Conservation (phyloP, 1,140 invertebrate species). For the Trinorchestia longiramus region DNA sequence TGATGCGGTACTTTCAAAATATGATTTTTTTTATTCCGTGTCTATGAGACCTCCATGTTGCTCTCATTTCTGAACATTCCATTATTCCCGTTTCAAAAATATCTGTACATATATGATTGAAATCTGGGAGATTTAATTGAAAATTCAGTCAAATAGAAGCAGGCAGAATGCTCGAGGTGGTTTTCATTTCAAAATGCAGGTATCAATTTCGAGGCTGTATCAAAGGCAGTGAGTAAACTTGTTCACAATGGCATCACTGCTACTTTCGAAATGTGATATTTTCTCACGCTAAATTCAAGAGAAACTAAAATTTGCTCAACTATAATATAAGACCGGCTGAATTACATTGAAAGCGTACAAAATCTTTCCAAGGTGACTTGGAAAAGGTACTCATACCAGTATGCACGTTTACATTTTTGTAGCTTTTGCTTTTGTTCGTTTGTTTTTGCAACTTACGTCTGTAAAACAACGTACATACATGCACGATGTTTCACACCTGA, state of each 20-base stretch:
- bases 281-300: background rate
- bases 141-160: background rate
- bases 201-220: background rate
- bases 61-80: background rate
- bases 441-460: background rate
- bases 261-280: background rate
- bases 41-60: background rate
- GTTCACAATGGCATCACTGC: background rate
- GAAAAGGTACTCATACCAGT: background rate
- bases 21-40: background rate
- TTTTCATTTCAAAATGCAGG: background rate
- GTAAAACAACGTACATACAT: background rate
- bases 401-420: background rate
- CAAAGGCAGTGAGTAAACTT: background rate
- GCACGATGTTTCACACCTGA: background rate
- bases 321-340: background rate
- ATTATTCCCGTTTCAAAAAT: background rate
- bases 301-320: background rate
- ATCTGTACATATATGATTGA: background rate
- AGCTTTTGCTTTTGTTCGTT: background rate
- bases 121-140: background rate
- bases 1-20: background rate
- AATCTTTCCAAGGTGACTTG: background rate
- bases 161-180: background rate
- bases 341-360: background rate